Conservation (phyloP, 2,888 invertebrate genomes). For the Noctuana brunneofusca region DNA sequence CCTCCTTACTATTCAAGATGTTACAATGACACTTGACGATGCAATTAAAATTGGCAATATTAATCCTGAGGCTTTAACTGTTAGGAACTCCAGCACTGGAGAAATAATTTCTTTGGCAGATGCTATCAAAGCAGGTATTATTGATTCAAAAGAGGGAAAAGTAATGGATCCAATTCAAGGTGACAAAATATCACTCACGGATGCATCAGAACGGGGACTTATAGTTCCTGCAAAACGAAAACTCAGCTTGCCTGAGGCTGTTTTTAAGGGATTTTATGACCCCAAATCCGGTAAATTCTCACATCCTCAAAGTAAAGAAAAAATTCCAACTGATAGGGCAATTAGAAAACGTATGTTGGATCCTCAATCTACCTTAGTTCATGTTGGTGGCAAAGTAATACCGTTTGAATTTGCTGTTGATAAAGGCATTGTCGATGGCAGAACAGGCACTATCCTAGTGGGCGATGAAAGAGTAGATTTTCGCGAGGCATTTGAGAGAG, state of each 20-base stretch:
- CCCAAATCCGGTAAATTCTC: slow-evolving; percentile 91
- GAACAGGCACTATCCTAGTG: slow-evolving; percentile 86
- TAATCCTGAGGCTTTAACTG: slow-evolving; percentile 89
- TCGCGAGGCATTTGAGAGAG: slow-evolving; percentile 92
- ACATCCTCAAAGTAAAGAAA: slow-evolving; percentile 90
- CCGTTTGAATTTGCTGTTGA: slow-evolving; percentile 92
- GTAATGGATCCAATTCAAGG: slow-evolving; percentile 89
- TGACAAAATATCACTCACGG: slow-evolving; percentile 89
- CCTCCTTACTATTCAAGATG: slow-evolving; percentile 86
- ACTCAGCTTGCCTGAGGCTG: slow-evolving; percentile 93
- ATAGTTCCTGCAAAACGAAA: slow-evolving; percentile 92
- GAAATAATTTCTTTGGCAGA: slow-evolving; percentile 91
- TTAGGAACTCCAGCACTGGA: slow-evolving; percentile 90
- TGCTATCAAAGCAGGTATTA: slow-evolving; percentile 89
- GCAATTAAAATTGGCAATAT: slow-evolving; percentile 90
- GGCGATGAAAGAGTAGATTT: slow-evolving; percentile 88
- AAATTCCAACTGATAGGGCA: slow-evolving; percentile 91
- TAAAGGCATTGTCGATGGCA: slow-evolving; percentile 89
- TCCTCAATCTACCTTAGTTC: slow-evolving; percentile 92
- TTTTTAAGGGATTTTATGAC: slow-evolving; percentile 96
- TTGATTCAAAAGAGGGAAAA: slow-evolving; percentile 91
- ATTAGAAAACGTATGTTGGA: slow-evolving; percentile 93
- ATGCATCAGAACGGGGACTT: slow-evolving; percentile 92
- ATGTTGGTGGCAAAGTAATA: slow-evolving; percentile 89
- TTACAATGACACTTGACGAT: slow-evolving; percentile 87